phyloP scores from a whole-genome alignment of 2,888 invertebrate genomes.

The Pachymerium ferrugineum region DNA sequence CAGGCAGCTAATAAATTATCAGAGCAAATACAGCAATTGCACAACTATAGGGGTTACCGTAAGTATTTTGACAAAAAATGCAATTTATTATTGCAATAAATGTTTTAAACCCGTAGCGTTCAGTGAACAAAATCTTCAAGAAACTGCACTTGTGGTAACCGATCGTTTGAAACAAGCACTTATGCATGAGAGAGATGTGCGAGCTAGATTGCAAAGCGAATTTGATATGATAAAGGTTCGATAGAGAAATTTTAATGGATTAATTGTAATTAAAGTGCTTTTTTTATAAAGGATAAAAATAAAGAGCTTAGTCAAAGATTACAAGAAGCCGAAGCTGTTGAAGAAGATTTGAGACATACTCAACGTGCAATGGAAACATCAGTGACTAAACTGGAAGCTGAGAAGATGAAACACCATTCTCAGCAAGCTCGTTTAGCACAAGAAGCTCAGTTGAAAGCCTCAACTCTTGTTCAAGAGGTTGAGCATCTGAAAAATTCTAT shows the following conservation, averaged over 20 bases:
- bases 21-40: constrained; percentile 31
- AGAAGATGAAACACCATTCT: constrained; percentile 30
- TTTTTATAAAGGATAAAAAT: constrained; percentile 29
- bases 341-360: constrained; percentile 32
- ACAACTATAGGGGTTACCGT: constrained; percentile 8
- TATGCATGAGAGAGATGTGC: constrained; percentile 29
- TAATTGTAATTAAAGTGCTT: not conserved
- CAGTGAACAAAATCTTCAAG: constrained; percentile 29
- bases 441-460: constrained; percentile 32
- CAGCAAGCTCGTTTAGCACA: constrained; percentile 32
- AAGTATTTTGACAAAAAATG: not conserved
- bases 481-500: constrained; percentile 32
- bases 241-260: not conserved
- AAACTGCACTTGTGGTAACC: constrained; percentile 28
- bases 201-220: constrained; percentile 28
- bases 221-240: constrained; percentile 31
- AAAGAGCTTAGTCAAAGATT: constrained; percentile 30
- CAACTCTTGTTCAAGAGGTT: constrained; percentile 31
- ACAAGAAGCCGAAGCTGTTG: constrained; percentile 33
- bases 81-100: not conserved
- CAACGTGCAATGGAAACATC: constrained; percentile 32
- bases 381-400: constrained; percentile 31
- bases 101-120: not conserved
- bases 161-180: constrained; percentile 31
- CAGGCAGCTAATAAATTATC: constrained; percentile 28